Percentiles rank a stretch among this genome's conserved stretches.
These are phyloP conservation scores for Scrobipalpa costella DNA, from an alignment of 2,888 invertebrate genomes.

Conservation along the genomic window DNA sequence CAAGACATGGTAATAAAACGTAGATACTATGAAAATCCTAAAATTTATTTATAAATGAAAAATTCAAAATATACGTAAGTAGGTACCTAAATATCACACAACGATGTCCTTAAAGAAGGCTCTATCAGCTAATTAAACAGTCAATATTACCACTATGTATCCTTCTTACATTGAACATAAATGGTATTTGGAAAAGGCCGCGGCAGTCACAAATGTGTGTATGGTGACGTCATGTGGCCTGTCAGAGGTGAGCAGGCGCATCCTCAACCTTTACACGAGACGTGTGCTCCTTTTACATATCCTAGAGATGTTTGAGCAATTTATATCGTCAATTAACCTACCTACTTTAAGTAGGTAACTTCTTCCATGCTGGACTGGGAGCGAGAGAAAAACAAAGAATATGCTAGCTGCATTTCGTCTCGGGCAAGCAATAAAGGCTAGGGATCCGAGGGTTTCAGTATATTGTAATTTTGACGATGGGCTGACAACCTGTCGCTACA, in stretches of 20 bases:
- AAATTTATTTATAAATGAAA: background rate
- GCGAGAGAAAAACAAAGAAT: no score
- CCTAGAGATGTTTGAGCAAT: background rate
- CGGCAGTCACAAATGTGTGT: constrained; percentile 34
- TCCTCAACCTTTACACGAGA: constrained; percentile 72
- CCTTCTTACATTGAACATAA: background rate
- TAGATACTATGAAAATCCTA: background rate
- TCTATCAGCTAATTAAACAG: background rate
- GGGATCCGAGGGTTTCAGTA: no score
- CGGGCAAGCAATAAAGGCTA: no score
- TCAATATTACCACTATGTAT: background rate
- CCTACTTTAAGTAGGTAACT: no score
- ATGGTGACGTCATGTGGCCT: constrained; percentile 34
- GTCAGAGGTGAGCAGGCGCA: constrained; percentile 57
- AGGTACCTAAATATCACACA: no score
- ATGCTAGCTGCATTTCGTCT: no score
- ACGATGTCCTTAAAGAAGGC: background rate
- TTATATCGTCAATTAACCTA: no score
- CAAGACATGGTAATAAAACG: no score
- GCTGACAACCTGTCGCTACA: no score
- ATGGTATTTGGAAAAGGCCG: constrained; percentile 51
- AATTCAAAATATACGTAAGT: background rate
- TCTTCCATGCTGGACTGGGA: no score
- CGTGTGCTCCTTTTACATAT: constrained; percentile 16
- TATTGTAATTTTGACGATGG: no score